These are phyloP conservation scores for Oxygymnocypris stewartii DNA, from an alignment of 2,113 vertebrate genomes.

Conservation along the genomic window DNA sequence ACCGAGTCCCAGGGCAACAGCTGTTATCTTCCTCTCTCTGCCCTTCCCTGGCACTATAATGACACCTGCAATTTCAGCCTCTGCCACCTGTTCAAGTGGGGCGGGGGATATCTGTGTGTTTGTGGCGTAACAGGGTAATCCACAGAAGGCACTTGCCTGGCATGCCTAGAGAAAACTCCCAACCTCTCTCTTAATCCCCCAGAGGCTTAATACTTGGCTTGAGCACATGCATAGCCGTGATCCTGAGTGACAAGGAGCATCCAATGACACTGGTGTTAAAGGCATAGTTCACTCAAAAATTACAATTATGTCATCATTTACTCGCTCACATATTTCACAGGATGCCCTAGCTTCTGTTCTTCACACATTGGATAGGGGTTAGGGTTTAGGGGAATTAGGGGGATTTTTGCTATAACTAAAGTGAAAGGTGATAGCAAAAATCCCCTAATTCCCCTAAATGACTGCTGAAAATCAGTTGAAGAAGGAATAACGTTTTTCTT, in stretches of 20 bases:
- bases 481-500: background rate
- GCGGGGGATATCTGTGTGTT: constrained; percentile 5
- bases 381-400: background rate
- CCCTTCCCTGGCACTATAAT: constrained; percentile 1
- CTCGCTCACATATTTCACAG: background rate
- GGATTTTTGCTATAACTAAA: background rate
- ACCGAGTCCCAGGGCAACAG: constrained; percentile 17
- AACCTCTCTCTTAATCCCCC: constrained; percentile 56
- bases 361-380: background rate
- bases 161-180: constrained; percentile 40
- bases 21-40: constrained; percentile 26
- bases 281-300: background rate
- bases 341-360: background rate
- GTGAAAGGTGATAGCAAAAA: too few relatives aligned
- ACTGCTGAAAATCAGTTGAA: too few relatives aligned
- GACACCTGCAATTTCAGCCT: constrained; percentile 31
- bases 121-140: constrained; percentile 65
- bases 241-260: constrained; percentile 23
- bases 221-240: constrained; percentile 5
- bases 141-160: constrained; percentile 59
- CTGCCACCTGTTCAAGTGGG: constrained; percentile 35
- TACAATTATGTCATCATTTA: background rate
- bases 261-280: constrained; percentile 33
- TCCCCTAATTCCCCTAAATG: too few relatives aligned
- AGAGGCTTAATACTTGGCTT: constrained; percentile 41